These are phyloP conservation scores for Melanotaenia trifasciata DNA, from an alignment of 2,797 vertebrate genomes.

Conservation along the genomic window DNA sequence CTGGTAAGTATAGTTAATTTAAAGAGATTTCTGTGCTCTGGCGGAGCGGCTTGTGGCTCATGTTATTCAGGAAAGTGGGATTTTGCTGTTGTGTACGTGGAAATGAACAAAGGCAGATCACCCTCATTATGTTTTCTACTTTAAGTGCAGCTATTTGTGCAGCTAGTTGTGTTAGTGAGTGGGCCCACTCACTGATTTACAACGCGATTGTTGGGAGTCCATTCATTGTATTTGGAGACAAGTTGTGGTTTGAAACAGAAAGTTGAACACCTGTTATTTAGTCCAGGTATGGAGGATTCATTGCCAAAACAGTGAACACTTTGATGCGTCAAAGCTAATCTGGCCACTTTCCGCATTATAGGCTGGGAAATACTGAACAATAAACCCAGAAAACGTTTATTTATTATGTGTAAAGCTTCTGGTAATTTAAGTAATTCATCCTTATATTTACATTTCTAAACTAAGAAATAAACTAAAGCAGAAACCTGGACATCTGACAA, in stretches of 20 bases:
- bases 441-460: too few relatives aligned
- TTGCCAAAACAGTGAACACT: not conserved
- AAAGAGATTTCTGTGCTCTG: not conserved
- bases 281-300: too few relatives aligned
- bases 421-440: too few relatives aligned
- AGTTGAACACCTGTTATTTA: conserved; percentile 9
- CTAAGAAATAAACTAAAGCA: not conserved
- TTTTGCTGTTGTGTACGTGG: not conserved
- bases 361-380: not conserved
- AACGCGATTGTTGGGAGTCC: too few relatives aligned
- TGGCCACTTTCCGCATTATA: not conserved
- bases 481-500: not conserved
- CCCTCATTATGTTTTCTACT: not conserved
- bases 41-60: not conserved
- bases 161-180: not conserved
- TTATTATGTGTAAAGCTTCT: too few relatives aligned
- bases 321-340: not conserved
- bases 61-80: not conserved
- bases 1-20: conserved; percentile 47
- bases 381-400: not conserved
- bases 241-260: not conserved
- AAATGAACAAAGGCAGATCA: not conserved
- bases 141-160: fast-evolving
- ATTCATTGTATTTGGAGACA: conserved; percentile 33
- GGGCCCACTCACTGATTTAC: conserved; percentile 7